Base-by-base conservation (phyloP, 1,140 invertebrate genomes). In the Dufourea novaeangliae region DNA sequence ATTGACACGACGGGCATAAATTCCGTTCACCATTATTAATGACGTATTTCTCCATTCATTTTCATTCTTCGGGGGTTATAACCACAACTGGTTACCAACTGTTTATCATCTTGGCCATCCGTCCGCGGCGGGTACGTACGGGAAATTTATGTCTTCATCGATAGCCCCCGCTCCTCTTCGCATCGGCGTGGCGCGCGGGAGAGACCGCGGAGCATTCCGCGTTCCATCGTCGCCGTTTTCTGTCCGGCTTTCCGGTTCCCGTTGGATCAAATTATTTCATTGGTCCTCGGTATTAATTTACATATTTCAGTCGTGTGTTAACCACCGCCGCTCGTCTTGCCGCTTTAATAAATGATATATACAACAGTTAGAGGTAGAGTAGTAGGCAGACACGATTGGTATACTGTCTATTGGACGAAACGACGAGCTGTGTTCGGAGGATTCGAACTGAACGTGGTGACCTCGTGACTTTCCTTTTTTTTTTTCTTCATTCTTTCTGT, bases 81-180 rank as follows among this genome's bases (percentile, higher is more conserved):
- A 50, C 54, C 66, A 76, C 73, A 76, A 76, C 73, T 76, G 73
- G 73, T 76, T 76, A 76, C 73, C 32, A 76, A 76, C 73, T 76
- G 73, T 76, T 76, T 76, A 76, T 76, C 73, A 76, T 76, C 73
- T 76, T 76, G 69, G 73, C 73, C 73, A 76, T 76, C 73, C 73
- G 73, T 76, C 66, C 73, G 25, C 64, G 54, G 64, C 34, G 54
- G 63, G 44, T 14, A 46, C 44, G 44, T n/a, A n/a, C 46, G 20
- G 54, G 54, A 20, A 61, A 76, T 76, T 76, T 76, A 76, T 76
- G 73, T 76, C 73, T 76, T 76, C 73, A 76, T 76, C 73, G 73
- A 76, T 76, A 46, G 73, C 66, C 39, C 54, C 17, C 46, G 3
- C 73, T 67, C 64, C 52, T 50, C n/a, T n/a, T n/a, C 69, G 39